Base-by-base conservation (phyloP, 2,113 vertebrate genomes). In the Charina bottae region DNA sequence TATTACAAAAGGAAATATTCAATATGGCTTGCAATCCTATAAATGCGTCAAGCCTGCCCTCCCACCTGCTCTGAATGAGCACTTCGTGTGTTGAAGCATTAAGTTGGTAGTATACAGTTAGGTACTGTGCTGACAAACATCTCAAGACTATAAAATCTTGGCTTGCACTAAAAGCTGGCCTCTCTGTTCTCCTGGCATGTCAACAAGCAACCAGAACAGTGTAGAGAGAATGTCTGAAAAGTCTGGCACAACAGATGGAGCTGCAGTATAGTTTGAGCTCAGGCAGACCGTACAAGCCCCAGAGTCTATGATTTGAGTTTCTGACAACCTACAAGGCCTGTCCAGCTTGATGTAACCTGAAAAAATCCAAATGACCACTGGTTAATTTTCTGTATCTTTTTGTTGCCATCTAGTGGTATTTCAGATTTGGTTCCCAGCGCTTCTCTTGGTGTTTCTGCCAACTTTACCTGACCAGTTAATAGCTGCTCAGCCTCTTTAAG, bases 11-110 rank as follows among this genome's bases (percentile, higher is more conserved):
- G 49, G 49, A 49, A 49, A 49, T 49, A 49, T 49, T 49, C 72
- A 72, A 28, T 59, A 59, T 64, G 90, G 33, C 42, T 12, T 58
- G 60, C 0, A 0, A 59, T 33, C 23, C n/a, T 1, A 6, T 23
- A 55, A 56, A 56, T 0, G 24, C 56, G 59, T n/a, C 0, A 24
- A 0, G 6, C 12, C 9, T 78, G 2, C 68, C 10, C 10, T 13
- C 9, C 62, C 28, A 12, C 62, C 24, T 11, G 4, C 62, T 28
- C 2, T 10, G 28, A 49, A 5, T 49, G 49, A 49, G 49, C 49
- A 49, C 49, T 42, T 42, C 3, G 6, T 49, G 49, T 49, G 49
- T 3, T 49, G 5, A 49, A 49, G 6, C 49, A 49, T 5, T 2
- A 49, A 49, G 49, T 7, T 49, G 49, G 49, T 5, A 4, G 49